Conservation (phyloP, 1,140 invertebrate species). For the Whitmania pigra region DNA sequence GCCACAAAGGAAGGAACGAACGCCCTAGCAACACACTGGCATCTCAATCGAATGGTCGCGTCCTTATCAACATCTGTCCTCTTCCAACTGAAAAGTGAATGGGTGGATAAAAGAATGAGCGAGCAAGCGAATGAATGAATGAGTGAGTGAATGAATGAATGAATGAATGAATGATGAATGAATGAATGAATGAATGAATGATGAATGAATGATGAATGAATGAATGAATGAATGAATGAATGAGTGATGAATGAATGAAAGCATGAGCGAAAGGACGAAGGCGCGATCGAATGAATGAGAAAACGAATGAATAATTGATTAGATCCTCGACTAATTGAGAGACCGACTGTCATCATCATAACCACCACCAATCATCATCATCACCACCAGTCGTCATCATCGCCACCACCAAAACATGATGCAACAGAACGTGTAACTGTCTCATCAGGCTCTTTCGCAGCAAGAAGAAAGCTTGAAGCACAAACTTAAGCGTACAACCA, state of each 20-base stretch:
- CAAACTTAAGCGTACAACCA: too few species aligned
- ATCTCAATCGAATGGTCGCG: too few species aligned
- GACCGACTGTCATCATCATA: background rate
- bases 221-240: background rate
- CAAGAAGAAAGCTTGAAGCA: too few species aligned
- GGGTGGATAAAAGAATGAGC: background rate
- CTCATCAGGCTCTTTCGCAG: too few species aligned
- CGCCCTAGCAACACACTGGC: too few species aligned
- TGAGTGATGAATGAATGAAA: background rate
- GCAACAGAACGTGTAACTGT: background rate
- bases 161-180: background rate
- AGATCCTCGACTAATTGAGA: too few species aligned
- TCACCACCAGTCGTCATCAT: background rate
- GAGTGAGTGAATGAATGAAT: background rate
- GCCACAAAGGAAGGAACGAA: too few species aligned
- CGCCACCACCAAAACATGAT: conserved; percentile 5
- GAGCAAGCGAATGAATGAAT: background rate
- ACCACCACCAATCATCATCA: conserved; percentile 1
- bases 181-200: conserved; percentile 7
- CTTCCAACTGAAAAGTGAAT: background rate
- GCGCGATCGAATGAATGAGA: too few species aligned
- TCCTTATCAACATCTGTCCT: too few species aligned
- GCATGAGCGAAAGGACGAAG: background rate
- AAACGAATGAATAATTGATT: too few species aligned
- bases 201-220: background rate